These are phyloP conservation scores for Callorhinus ursinus DNA, from an alignment of 2,113 vertebrate species.

Conservation along the genomic window DNA sequence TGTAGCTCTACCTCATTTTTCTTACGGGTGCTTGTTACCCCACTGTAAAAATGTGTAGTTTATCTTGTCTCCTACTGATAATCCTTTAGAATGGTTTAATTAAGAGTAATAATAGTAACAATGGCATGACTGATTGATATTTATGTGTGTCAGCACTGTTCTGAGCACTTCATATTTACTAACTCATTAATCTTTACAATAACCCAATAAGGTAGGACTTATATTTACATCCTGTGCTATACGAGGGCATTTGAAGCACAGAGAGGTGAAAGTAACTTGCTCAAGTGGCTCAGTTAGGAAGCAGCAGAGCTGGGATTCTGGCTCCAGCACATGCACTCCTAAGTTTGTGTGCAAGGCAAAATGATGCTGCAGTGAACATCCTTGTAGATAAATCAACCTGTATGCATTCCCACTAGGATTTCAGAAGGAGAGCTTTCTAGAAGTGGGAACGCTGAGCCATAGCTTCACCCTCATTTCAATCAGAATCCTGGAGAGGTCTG, in stretches of 20 bases:
- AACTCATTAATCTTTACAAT: background rate
- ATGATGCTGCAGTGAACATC: accelerated
- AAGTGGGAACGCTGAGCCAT: background rate
- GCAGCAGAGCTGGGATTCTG: background rate
- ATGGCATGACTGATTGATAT: too few relatives aligned
- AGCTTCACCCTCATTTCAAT: background rate
- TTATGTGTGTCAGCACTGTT: too few relatives aligned
- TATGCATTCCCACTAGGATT: background rate
- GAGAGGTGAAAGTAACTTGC: background rate
- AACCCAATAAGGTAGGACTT: background rate
- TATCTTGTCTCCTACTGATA: background rate
- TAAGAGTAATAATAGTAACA: background rate
- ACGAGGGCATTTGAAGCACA: background rate
- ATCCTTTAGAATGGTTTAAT: background rate
- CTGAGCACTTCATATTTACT: background rate
- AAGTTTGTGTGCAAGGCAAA: too few relatives aligned
- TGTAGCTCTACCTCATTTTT: background rate
- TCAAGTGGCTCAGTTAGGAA: background rate
- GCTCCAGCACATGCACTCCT: too few relatives aligned
- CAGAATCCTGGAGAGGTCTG: background rate
- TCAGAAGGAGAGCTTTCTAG: background rate
- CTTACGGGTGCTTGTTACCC: background rate
- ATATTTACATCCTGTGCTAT: background rate
- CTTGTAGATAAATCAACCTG: background rate
- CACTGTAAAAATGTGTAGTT: background rate